These are phyloP conservation scores for Probosciger aterrimus DNA, from an alignment of 2,113 vertebrate genomes.

Conservation along the genomic window DNA sequence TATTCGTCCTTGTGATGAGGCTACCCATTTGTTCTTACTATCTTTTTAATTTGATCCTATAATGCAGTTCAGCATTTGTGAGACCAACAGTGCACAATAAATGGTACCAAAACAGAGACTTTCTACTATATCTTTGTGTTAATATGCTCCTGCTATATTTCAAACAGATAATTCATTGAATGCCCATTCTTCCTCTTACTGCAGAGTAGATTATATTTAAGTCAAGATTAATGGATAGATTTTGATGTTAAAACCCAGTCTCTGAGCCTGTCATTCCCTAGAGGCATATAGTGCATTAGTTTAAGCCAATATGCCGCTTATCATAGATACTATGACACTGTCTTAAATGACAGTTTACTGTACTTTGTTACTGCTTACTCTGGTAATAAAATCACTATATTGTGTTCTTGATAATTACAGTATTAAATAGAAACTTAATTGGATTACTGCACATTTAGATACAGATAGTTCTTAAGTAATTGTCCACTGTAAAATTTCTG, in stretches of 20 bases:
- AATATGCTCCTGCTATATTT: conserved; percentile 71
- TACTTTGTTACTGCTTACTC: conserved; percentile 79
- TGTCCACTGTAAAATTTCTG: conserved; percentile 78
- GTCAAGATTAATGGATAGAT: conserved; percentile 91
- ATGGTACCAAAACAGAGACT: not conserved
- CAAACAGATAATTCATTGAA: conserved; percentile 80
- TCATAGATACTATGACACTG: conserved; percentile 78
- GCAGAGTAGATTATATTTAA: conserved; percentile 84
- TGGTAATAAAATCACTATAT: conserved; percentile 93
- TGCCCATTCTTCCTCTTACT: conserved; percentile 77
- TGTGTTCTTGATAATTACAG: conserved; percentile 88
- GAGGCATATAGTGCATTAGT: conserved; percentile 86
- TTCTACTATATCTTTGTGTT: conserved; percentile 61
- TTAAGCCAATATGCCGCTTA: conserved; percentile 79
- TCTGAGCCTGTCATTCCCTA: conserved; percentile 76
- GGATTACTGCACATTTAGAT: conserved; percentile 90
- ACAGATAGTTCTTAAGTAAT: conserved; percentile 83
- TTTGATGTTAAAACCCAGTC: conserved; percentile 80
- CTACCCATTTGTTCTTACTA: not conserved
- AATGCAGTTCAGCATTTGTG: not conserved
- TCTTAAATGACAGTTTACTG: conserved; percentile 81
- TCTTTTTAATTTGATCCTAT: not conserved
- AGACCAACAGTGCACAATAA: not conserved
- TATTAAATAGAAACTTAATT: conserved; percentile 95
- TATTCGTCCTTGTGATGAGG: not conserved